Evolutionary conservation across 2,113 vertebrate genomes (phyloP).

Genomic region (Corydoras maculifer): DNA sequence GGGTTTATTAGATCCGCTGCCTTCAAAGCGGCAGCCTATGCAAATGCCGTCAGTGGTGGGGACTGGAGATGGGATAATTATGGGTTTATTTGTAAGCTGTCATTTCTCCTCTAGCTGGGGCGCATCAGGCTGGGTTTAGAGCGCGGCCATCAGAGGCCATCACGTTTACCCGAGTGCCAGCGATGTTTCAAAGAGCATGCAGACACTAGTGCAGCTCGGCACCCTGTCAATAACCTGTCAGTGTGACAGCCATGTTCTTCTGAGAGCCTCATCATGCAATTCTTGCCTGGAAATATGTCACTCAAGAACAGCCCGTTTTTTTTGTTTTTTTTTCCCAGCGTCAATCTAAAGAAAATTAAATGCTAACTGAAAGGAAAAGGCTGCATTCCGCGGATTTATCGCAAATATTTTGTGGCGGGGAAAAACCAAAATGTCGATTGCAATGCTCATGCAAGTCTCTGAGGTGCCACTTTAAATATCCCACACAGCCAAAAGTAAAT

Average conservation of each 20-base stretch:
- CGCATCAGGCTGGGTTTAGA: slow-evolving; percentile 75
- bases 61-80: slow-evolving; percentile 73
- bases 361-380: background rate
- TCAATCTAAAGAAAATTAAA: slow-evolving; percentile 3
- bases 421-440: no score
- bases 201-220: slow-evolving; percentile 61
- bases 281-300: slow-evolving; percentile 59
- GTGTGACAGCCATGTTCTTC: slow-evolving; percentile 64
- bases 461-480: no score
- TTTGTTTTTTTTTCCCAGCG: slow-evolving; percentile 41
- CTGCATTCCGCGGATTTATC: background rate
- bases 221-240: slow-evolving; percentile 70
- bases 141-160: slow-evolving; percentile 67
- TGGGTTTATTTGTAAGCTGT: slow-evolving; percentile 79
- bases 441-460: no score
- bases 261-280: slow-evolving; percentile 58
- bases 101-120: slow-evolving; percentile 73
- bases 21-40: slow-evolving; percentile 66
- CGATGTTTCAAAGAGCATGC: slow-evolving; percentile 64
- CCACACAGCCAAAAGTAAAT: no score
- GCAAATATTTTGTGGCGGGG: no score
- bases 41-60: slow-evolving; percentile 66
- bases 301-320: slow-evolving; percentile 63
- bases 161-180: slow-evolving; percentile 62
- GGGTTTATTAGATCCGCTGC: slow-evolving; percentile 60